These are phyloP conservation scores for Coenobita brevimanus DNA, from an alignment of 1,140 invertebrate species.

Conservation along the genomic window DNA sequence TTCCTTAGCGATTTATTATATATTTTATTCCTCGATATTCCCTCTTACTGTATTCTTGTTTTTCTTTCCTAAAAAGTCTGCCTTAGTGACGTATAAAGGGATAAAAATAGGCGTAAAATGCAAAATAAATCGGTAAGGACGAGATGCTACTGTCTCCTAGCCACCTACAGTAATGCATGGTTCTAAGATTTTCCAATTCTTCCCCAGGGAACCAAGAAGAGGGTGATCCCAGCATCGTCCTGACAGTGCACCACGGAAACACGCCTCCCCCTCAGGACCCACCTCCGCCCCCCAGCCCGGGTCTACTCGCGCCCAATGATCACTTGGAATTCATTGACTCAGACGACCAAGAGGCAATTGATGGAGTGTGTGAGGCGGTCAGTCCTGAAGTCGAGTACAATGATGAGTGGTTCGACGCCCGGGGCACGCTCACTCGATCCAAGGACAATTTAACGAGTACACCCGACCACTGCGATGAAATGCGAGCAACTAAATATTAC, in stretches of 20 bases:
- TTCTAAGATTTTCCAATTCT: too few relatives aligned
- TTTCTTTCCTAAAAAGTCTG: too few relatives aligned
- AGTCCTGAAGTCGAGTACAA: constrained; percentile 30
- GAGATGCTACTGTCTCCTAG: too few relatives aligned
- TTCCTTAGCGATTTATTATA: too few relatives aligned
- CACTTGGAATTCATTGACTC: constrained; percentile 51
- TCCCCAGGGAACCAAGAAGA: not conserved
- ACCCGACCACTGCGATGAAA: constrained; percentile 26
- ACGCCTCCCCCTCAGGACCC: constrained; percentile 5
- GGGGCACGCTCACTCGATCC: constrained; percentile 45
- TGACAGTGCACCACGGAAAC: constrained; percentile 37
- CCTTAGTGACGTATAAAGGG: too few relatives aligned
- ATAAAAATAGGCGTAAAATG: too few relatives aligned
- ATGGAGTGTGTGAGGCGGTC: constrained; percentile 7
- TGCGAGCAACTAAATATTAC: constrained; percentile 35
- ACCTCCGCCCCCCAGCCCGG: constrained; percentile 35
- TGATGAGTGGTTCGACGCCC: constrained; percentile 52
- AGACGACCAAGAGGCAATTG: constrained; percentile 19
- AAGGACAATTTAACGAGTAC: not conserved
- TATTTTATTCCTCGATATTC: too few relatives aligned
- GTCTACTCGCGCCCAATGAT: constrained; percentile 31
- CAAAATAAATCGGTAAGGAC: too few relatives aligned
- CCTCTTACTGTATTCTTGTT: too few relatives aligned
- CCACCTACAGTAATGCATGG: too few relatives aligned
- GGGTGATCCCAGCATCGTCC: constrained; percentile 41